Percentiles rank a stretch among this genome's conserved stretches.
Conservation (phyloP, 92 coral and sea anemone genomes). For the Umimayanthus kanabou region DNA sequence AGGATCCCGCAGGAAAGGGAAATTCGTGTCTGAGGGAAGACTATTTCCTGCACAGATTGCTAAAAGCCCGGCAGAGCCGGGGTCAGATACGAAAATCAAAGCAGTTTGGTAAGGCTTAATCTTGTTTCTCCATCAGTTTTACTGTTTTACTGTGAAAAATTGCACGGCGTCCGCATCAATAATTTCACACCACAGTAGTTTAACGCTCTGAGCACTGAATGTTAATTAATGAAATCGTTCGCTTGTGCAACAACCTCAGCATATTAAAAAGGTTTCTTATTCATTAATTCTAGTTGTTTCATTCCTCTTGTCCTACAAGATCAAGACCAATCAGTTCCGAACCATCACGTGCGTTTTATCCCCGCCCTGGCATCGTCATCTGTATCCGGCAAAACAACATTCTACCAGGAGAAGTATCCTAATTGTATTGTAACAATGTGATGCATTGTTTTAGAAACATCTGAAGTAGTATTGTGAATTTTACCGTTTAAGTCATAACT, state of each 20-base stretch:
- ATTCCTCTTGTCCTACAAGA: not conserved
- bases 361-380: not conserved
- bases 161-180: too few relatives aligned
- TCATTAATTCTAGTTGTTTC: not conserved
- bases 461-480: not conserved
- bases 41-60: too few relatives aligned
- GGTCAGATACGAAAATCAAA: too few relatives aligned
- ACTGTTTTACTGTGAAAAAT: too few relatives aligned
- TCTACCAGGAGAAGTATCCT: not conserved
- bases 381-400: not conserved
- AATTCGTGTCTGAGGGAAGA: too few relatives aligned
- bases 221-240: not conserved
- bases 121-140: too few relatives aligned
- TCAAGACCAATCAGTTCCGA: not conserved
- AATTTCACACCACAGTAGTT: not conserved
- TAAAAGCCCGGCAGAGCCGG: too few relatives aligned
- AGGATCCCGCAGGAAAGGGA: too few relatives aligned
- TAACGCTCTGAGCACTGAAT: not conserved
- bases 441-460: not conserved
- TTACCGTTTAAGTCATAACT: not conserved
- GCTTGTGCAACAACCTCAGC: not conserved
- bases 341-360: too few relatives aligned
- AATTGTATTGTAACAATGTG: slow-evolving; percentile 1
- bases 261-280: not conserved
- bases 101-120: too few relatives aligned